Evolutionary conservation across 2,888 invertebrate species (phyloP).

Genomic region (Tribolium freemani): DNA sequence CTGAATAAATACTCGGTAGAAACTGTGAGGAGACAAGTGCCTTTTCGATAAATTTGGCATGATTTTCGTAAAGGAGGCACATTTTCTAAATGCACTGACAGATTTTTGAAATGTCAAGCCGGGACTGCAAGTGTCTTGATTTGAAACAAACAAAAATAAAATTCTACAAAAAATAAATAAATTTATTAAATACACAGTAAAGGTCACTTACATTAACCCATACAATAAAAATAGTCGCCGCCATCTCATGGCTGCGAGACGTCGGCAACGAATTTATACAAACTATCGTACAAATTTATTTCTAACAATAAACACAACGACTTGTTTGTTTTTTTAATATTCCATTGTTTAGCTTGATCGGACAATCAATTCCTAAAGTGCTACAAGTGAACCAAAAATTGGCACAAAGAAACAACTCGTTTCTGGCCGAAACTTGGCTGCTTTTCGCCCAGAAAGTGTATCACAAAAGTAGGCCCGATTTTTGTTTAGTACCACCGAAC

Average conservation of each 20-base stretch:
- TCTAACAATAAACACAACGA: slow-evolving; percentile 19
- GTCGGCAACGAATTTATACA: slow-evolving; percentile 19
- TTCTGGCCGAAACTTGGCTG: slow-evolving; percentile 57
- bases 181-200: slow-evolving; percentile 38
- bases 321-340: slow-evolving; percentile 8
- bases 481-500: slow-evolving; percentile 48
- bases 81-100: slow-evolving; percentile 29
- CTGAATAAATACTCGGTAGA: slow-evolving; percentile 45
- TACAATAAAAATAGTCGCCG: slow-evolving; percentile 14
- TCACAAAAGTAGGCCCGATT: slow-evolving; percentile 54
- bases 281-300: slow-evolving; percentile 7
- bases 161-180: slow-evolving; percentile 39
- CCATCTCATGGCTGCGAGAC: slow-evolving; percentile 28
- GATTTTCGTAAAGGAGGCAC: slow-evolving; percentile 10
- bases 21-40: slow-evolving; percentile 7
- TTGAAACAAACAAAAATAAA: background rate
- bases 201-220: slow-evolving; percentile 34
- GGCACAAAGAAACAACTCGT: slow-evolving; percentile 36
- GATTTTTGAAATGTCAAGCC: slow-evolving; percentile 21
- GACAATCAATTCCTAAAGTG: slow-evolving; percentile 47
- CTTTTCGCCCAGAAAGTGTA: slow-evolving; percentile 51
- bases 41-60: slow-evolving; percentile 52
- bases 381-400: slow-evolving; percentile 36
- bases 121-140: background rate
- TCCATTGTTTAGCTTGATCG: background rate